A percentile compares a stretch with the other conserved stretches of the same genome.
Evolutionary conservation across 2,797 vertebrate genomes (phyloP).

Genomic region (Falco berigora): DNA sequence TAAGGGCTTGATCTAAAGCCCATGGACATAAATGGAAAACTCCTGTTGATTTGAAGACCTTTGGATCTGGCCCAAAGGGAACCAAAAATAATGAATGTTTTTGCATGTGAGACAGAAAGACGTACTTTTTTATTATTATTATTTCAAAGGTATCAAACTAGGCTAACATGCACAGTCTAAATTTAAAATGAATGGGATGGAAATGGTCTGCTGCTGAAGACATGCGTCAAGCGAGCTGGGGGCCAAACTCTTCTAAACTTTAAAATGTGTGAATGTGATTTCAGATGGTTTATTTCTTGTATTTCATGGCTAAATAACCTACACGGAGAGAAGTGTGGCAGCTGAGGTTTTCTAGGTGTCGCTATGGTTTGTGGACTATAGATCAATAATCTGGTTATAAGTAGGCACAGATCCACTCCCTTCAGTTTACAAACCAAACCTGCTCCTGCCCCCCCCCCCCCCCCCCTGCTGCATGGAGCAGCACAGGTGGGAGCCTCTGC

Average conservation of each 20-base stretch:
- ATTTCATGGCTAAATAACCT: background rate
- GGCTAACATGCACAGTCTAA: background rate
- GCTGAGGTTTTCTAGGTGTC: background rate
- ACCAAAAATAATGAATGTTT: constrained; percentile 5
- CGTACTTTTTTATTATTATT: background rate
- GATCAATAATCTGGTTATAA: background rate
- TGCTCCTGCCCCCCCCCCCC: accelerated
- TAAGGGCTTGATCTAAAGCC: constrained; percentile 14
- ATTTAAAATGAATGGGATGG: background rate
- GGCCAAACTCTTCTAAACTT: background rate
- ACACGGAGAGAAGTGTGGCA: background rate
- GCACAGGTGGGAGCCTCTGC: background rate
- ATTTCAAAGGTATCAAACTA: background rate
- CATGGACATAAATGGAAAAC: background rate
- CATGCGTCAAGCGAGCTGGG: background rate
- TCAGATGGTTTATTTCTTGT: background rate
- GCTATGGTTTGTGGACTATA: background rate
- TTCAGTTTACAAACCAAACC: background rate
- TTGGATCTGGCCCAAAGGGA: constrained; percentile 6
- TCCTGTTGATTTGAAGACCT: constrained; percentile 37
- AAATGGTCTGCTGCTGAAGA: background rate
- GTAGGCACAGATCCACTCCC: background rate
- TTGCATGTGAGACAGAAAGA: background rate
- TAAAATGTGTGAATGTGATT: background rate
- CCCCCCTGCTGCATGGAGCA: accelerated